Percentiles rank a stretch among this genome's conserved stretches.
phyloP scores from a whole-genome alignment of 2,797 vertebrate species.

The Champsocephalus esox region DNA sequence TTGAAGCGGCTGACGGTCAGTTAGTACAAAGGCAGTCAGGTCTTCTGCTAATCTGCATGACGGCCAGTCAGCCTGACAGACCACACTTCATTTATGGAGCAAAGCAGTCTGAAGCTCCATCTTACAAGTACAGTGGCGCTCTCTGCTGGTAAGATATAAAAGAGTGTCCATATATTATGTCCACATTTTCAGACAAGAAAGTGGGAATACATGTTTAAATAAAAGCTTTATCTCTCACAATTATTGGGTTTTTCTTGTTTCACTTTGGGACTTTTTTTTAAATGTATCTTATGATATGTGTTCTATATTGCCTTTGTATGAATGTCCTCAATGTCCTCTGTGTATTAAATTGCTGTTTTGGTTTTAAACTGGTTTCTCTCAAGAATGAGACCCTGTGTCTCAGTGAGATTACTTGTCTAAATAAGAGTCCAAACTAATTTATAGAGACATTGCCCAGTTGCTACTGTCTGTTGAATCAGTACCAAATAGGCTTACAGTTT shows the following conservation, averaged over 20 bases:
- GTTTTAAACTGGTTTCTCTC: no score
- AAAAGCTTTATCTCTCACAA: rapidly evolving
- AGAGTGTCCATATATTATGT: neutral
- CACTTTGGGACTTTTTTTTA: no score
- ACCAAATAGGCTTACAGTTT: neutral
- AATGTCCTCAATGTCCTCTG: no score
- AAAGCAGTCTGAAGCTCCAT: neutral
- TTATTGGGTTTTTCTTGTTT: no score
- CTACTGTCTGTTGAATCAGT: neutral
- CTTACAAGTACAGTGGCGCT: constrained; percentile 36
- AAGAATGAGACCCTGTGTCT: no score
- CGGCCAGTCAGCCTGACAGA: constrained; percentile 19
- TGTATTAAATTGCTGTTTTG: no score
- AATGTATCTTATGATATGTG: no score
- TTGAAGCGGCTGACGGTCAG: constrained; percentile 7
- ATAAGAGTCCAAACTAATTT: no score
- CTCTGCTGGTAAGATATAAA: constrained; percentile 65
- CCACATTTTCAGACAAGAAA: neutral
- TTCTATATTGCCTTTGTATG: no score
- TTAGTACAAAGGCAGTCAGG: constrained; percentile 25
- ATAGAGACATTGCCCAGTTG: neutral
- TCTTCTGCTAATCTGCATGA: constrained; percentile 31
- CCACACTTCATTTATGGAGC: constrained; percentile 13
- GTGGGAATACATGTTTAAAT: neutral
- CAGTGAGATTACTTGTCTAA: no score